Evolutionary conservation across 2,797 vertebrate genomes (phyloP), one percentile per base, ranked within the genome.

Genomic region (Gallinago stenura): DNA sequence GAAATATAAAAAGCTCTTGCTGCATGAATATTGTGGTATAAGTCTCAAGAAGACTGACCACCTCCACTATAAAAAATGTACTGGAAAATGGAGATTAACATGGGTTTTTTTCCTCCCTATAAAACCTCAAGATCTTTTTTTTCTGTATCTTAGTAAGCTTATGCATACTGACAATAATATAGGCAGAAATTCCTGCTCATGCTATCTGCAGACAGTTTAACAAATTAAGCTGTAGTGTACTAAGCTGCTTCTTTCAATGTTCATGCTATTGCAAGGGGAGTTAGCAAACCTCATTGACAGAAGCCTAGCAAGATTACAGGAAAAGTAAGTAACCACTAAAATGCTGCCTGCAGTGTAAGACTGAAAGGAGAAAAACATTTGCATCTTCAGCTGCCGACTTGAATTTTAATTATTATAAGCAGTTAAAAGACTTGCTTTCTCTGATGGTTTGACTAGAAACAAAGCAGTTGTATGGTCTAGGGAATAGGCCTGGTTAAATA

Each of bases 371-470:
- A 73, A 86, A 95, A 95, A 82, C 16, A 84, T 91, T 76, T 89
- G 75, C 71, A 79, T 62, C 66, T 86, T 94, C 86, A 79, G 83
- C 12, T 64, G 75, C 39, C 2, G 5, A 77, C 41, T 77, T 89
- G 89, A 92, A 93, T 86, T 82, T 87, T 87, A 92, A 93, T 93
- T 89, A 92, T 54, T 54, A 45, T 25, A 41, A 92, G 61, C 53
- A 89, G 30, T 89, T 87, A 71, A 76, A 80, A 92, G 62, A 87
- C 15, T 76, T 46, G 81, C 39, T 82, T 87, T 80, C 78, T 62
- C 81, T 85, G 50, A 61, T 2, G 2, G 28, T 21, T 51, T 58
- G 82, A 84, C 16, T 73, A 83, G 82, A 95, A 87, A 93, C 54
- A 83, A 90, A 93, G 43, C 1, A 3, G 30, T 75, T 33, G 14